A percentile compares a stretch with the other conserved stretches of the same genome.
phyloP scores from a whole-genome alignment of 2,888 invertebrate genomes.

The Rhorus exstirpatorius region DNA sequence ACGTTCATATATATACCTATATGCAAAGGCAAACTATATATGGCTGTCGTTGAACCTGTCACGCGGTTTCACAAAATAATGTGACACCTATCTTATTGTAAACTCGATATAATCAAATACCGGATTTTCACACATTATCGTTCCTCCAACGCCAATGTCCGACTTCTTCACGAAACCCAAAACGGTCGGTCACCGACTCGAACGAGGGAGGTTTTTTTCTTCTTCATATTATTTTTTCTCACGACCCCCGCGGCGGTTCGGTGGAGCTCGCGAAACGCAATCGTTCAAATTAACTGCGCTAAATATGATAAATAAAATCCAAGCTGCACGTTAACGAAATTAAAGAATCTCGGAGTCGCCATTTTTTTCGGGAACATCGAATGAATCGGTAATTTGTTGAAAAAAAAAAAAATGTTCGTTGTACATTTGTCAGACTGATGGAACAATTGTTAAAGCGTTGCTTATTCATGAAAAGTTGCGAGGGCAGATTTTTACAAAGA shows the following conservation, averaged over 20 bases:
- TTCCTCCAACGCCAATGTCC: slow-evolving; percentile 22
- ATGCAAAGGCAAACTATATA: not conserved
- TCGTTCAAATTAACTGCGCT: slow-evolving; percentile 1
- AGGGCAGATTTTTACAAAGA: too few relatives aligned
- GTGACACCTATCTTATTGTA: slow-evolving; percentile 47
- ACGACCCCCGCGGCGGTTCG: slow-evolving; percentile 5
- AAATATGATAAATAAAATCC: not conserved
- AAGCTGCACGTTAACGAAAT: not conserved
- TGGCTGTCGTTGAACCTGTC: slow-evolving; percentile 32
- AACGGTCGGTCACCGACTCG: slow-evolving; percentile 23
- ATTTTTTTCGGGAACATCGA: not conserved
- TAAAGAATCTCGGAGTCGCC: not conserved
- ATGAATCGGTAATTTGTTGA: not conserved
- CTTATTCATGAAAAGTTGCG: too few relatives aligned
- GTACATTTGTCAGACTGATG: too few relatives aligned
- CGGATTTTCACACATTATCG: slow-evolving; percentile 63
- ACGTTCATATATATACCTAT: not conserved
- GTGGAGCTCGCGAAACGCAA: not conserved
- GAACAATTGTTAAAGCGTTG: too few relatives aligned
- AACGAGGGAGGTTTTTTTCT: slow-evolving; percentile 8
- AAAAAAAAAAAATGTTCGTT: too few relatives aligned
- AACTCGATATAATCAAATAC: slow-evolving; percentile 64
- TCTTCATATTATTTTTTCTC: not conserved
- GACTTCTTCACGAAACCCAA: slow-evolving; percentile 16
- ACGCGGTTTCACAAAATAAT: slow-evolving; percentile 37